phyloP scores from a whole-genome alignment of 1,140 invertebrate species.

The Parapsyche elsis region DNA sequence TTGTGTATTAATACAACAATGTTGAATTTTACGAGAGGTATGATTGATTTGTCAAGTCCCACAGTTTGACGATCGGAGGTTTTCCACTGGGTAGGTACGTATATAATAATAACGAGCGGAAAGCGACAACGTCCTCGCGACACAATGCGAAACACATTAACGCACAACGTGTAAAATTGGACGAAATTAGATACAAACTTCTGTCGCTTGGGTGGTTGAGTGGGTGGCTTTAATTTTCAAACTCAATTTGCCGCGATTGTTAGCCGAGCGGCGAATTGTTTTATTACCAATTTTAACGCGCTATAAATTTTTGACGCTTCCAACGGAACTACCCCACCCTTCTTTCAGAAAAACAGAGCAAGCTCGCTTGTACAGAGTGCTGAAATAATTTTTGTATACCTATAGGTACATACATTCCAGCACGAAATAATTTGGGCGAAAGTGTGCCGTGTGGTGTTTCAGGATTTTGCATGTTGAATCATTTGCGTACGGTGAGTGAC shows the following conservation, averaged over 20 bases:
- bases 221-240: neutral
- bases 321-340: neutral
- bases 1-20: too few species aligned
- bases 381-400: too few species aligned
- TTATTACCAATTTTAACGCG: constrained; percentile 1
- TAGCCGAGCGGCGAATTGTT: constrained; percentile 1
- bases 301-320: neutral
- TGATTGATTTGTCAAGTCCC: neutral
- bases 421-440: too few species aligned
- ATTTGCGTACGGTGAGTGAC: too few species aligned
- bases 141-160: constrained; percentile 7
- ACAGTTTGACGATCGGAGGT: neutral
- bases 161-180: constrained; percentile 10
- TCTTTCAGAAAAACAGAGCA: neutral
- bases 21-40: too few species aligned
- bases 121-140: neutral
- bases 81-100: too few species aligned
- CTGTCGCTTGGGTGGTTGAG: neutral
- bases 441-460: too few species aligned
- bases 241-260: constrained; percentile 3
- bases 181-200: constrained; percentile 11
- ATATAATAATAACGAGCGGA: neutral
- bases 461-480: too few species aligned
- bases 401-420: too few species aligned
- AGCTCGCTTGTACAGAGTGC: too few species aligned